phyloP scores from a whole-genome alignment of 2,888 invertebrate genomes.

The Tipula lateralis region DNA sequence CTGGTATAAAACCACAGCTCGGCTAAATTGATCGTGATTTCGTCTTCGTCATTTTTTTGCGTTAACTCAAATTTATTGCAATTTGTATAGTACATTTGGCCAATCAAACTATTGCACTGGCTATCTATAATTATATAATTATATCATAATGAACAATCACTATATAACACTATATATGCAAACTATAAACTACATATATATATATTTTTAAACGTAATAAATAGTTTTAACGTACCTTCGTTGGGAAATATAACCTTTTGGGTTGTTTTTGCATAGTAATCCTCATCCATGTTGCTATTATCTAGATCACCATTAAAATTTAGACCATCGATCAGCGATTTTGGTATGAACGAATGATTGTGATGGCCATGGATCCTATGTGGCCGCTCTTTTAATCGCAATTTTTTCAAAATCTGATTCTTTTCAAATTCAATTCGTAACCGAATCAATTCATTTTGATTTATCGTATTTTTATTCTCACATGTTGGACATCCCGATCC shows the following conservation, averaged over 20 bases:
- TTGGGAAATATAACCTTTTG: constrained; percentile 78
- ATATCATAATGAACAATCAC: too few species aligned
- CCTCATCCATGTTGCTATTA: constrained; percentile 61
- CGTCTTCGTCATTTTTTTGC: background rate
- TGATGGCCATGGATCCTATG: constrained; percentile 41
- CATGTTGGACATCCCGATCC: constrained; percentile 33
- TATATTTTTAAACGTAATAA: background rate
- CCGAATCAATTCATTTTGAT: constrained; percentile 60
- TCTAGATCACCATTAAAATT: constrained; percentile 52
- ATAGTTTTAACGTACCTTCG: constrained; percentile 57
- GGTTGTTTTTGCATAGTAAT: constrained; percentile 78
- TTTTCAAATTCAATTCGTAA: constrained; percentile 76
- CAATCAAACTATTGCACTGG: background rate
- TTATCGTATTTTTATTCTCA: constrained; percentile 40
- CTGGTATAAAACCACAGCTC: background rate
- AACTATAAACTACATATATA: background rate
- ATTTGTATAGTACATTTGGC: background rate
- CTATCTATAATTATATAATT: too few species aligned
- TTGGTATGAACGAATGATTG: background rate
- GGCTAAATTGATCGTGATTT: background rate
- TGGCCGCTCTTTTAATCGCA: constrained; percentile 71
- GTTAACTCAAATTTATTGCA: background rate
- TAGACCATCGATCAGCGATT: constrained; percentile 44
- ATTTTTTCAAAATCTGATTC: constrained; percentile 75
- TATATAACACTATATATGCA: too few species aligned